Percentiles rank a stretch among this genome's conserved stretches.
These are phyloP conservation scores for Helleia helle DNA, from an alignment of 2,888 invertebrate species.

Conservation along the genomic window DNA sequence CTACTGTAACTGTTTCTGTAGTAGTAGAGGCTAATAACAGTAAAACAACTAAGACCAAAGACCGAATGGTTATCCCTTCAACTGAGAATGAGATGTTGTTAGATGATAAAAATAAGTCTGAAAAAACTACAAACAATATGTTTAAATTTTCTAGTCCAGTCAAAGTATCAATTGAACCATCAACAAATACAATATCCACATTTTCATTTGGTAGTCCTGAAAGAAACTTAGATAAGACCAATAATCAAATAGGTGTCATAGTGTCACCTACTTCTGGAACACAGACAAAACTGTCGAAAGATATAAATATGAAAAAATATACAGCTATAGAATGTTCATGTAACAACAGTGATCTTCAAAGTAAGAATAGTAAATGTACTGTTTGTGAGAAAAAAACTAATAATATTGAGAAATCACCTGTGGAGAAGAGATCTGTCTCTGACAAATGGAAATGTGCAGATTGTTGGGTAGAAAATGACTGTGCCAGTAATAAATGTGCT, in stretches of 20 bases:
- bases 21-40: background rate
- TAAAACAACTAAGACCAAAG: conserved; percentile 6
- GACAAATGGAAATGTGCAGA: conserved; percentile 37
- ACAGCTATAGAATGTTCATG: background rate
- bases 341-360: background rate
- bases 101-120: conserved; percentile 20
- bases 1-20: conserved; percentile 13
- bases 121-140: conserved; percentile 14
- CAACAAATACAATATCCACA: conserved; percentile 19
- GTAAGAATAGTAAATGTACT: background rate
- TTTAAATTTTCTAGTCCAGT: conserved; percentile 46
- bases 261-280: background rate
- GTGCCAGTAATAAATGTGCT: conserved; percentile 33
- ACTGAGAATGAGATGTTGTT: background rate
- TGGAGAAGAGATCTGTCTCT: conserved; percentile 4
- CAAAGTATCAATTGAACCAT: conserved; percentile 28
- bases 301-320: background rate
- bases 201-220: conserved; percentile 44
- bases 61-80: background rate
- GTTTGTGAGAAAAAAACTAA: background rate
- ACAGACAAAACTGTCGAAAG: background rate
- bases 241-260: background rate
- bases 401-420: conserved; percentile 9
- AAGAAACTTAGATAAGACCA: conserved; percentile 26
- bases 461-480: conserved; percentile 39